These are phyloP conservation scores for Asobara japonica DNA, from an alignment of 1,140 invertebrate genomes.

Conservation along the genomic window DNA sequence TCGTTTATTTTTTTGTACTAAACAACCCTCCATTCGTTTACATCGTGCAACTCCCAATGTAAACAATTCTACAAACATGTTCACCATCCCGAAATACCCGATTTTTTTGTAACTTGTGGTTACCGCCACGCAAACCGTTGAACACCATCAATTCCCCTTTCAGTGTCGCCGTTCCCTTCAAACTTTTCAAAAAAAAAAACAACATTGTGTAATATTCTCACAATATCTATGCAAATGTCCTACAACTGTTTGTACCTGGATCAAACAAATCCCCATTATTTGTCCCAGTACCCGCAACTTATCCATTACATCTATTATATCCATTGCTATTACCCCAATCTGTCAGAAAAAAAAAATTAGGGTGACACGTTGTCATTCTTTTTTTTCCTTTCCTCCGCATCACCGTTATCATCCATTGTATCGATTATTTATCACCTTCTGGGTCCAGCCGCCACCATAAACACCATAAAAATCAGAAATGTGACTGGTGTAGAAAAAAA, in stretches of 20 bases:
- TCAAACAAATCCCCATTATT: not conserved
- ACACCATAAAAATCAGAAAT: constrained; percentile 21
- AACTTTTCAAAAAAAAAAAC: constrained; percentile 11
- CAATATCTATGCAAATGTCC: constrained; percentile 53
- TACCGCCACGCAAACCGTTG: not conserved
- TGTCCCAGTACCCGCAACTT: not conserved
- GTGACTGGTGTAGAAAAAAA: constrained; percentile 6
- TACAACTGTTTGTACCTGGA: constrained; percentile 18
- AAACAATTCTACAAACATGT: not conserved
- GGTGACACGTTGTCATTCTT: not conserved
- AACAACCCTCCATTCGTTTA: too few species aligned
- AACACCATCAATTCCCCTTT: not conserved
- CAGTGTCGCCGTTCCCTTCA: not conserved
- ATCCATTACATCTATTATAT: not conserved
- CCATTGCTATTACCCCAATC: not conserved
- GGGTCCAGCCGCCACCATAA: constrained; percentile 2
- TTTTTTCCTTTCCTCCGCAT: constrained; percentile 1
- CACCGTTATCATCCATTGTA: constrained; percentile 27
- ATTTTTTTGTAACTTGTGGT: not conserved
- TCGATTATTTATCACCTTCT: constrained; percentile 35
- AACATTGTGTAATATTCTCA: constrained; percentile 49
- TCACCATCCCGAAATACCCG: not conserved
- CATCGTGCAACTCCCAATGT: too few species aligned
- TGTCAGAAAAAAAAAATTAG: not conserved
- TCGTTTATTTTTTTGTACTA: too few species aligned